These are phyloP conservation scores for Luperina nickerlii DNA, from an alignment of 2,888 invertebrate species.

Conservation along the genomic window DNA sequence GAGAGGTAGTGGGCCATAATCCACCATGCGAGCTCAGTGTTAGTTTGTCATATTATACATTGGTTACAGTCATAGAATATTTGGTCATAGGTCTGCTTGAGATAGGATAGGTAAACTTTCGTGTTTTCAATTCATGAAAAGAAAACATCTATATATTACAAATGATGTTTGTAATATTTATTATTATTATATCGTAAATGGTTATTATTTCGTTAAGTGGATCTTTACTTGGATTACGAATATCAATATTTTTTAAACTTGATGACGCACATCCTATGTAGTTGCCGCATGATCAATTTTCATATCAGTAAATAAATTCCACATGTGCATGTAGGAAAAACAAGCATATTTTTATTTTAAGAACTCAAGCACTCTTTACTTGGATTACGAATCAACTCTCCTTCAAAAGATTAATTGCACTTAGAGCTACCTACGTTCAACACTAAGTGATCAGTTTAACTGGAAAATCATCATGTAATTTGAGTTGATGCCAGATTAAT, in stretches of 20 bases:
- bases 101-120: too few species aligned
- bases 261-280: background rate
- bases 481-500: background rate
- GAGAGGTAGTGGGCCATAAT: background rate
- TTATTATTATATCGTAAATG: too few species aligned
- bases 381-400: constrained; percentile 3
- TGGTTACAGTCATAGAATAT: background rate
- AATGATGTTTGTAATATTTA: background rate
- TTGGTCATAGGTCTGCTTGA: too few species aligned
- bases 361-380: constrained; percentile 4
- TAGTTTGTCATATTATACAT: background rate
- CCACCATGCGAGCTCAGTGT: background rate
- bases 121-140: too few species aligned
- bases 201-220: background rate
- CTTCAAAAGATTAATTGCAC: constrained; percentile 11
- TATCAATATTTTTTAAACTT: too few species aligned
- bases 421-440: background rate
- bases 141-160: too few species aligned
- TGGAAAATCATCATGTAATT: background rate
- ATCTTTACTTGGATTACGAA: background rate
- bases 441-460: background rate
- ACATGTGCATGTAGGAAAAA: background rate
- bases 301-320: background rate
- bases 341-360: background rate
- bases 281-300: background rate